Evolutionary conservation across 1,140 invertebrate species (phyloP).

Genomic region (Colletes latitarsis): DNA sequence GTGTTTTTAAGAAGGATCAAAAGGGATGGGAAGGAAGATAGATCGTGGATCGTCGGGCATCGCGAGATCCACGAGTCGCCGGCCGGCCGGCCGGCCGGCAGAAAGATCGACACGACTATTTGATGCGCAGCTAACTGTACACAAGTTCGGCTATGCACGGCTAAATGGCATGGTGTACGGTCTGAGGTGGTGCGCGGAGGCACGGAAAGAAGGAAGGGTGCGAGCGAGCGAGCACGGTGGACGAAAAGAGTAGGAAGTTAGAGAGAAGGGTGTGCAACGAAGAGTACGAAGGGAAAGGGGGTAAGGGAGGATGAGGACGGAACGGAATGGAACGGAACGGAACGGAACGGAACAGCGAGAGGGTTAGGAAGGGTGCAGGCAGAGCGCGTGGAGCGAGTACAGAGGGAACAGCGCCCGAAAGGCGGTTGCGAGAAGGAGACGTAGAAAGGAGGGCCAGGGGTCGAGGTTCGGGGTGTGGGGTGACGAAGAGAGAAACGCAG

Average conservation of each 20-base stretch:
- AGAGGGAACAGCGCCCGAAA: slow-evolving; percentile 25
- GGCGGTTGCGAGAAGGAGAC: slow-evolving; percentile 44
- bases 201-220: background rate
- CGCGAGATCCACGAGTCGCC: background rate
- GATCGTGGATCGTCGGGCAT: background rate
- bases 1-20: too few species aligned
- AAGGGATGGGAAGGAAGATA: background rate
- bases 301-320: slow-evolving; percentile 34
- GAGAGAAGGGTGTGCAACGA: slow-evolving; percentile 34
- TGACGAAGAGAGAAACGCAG: slow-evolving; percentile 41
- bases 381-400: slow-evolving; percentile 23
- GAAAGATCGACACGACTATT: slow-evolving; percentile 70
- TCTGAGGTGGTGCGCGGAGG: slow-evolving; percentile 20
- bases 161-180: slow-evolving; percentile 70
- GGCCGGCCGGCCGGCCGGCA: background rate
- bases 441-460: slow-evolving; percentile 55
- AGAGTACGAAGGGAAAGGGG: slow-evolving; percentile 10
- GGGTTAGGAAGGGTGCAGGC: slow-evolving; percentile 52
- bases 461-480: slow-evolving; percentile 44
- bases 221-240: background rate
- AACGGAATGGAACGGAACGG: slow-evolving; percentile 14
- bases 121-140: slow-evolving; percentile 76
- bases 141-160: slow-evolving; percentile 78
- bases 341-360: slow-evolving; percentile 24
- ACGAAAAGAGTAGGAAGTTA: slow-evolving; percentile 15